Percentiles rank a stretch among this genome's conserved stretches.
Conservation (phyloP, 1,140 invertebrate species). For the Ceratina japonica region DNA sequence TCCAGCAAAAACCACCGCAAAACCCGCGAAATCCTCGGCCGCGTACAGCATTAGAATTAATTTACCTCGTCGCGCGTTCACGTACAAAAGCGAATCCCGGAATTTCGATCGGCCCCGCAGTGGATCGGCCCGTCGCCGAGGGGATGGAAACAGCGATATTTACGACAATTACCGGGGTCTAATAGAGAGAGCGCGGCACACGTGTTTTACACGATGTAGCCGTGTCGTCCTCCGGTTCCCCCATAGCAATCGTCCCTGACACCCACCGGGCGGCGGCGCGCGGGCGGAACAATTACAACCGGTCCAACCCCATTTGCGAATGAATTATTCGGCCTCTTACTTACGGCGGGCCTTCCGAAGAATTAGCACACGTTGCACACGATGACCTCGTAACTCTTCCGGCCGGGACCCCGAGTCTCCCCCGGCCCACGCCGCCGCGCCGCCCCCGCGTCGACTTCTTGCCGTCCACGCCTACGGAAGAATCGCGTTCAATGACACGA, state of each 20-base stretch:
- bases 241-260: constrained; percentile 56
- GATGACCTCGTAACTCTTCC: constrained; percentile 11
- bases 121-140: background rate
- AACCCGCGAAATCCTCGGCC: background rate
- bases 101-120: background rate
- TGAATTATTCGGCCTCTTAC: constrained; percentile 58
- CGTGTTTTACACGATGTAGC: constrained; percentile 7
- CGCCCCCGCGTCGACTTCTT: background rate
- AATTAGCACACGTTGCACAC: constrained; percentile 36
- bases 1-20: background rate
- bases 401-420: constrained; percentile 6
- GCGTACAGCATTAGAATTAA: background rate
- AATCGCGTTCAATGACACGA: constrained; percentile 10
- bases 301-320: constrained; percentile 57
- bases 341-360: constrained; percentile 25
- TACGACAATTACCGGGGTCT: constrained; percentile 15
- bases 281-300: constrained; percentile 60
- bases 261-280: constrained; percentile 43
- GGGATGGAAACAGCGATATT: constrained; percentile 5
- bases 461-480: background rate
- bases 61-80: background rate
- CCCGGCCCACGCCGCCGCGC: too few relatives aligned
- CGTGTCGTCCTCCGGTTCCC: background rate
- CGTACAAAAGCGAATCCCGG: background rate
- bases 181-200: constrained; percentile 1